A percentile compares a stretch with the other conserved stretches of the same genome.
phyloP scores from a whole-genome alignment of 2,113 vertebrate genomes.

The Lepus europaeus region DNA sequence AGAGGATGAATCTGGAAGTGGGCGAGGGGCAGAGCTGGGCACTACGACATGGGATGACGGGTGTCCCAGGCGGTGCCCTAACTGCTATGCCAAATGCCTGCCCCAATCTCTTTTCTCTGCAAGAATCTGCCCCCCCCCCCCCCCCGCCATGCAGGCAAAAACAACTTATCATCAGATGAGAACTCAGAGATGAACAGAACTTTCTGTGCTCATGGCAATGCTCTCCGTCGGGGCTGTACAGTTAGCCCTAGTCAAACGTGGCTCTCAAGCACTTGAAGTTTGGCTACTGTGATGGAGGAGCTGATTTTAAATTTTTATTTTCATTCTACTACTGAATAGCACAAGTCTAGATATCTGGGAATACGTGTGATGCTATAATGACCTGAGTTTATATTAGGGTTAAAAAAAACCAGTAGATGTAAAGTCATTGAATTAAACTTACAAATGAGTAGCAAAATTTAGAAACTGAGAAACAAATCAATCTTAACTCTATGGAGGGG shows the following conservation, averaged over 20 bases:
- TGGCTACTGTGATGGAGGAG: not conserved
- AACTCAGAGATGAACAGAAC: too few species aligned
- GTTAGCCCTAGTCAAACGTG: not conserved
- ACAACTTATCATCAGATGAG: too few species aligned
- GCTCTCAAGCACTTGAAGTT: not conserved
- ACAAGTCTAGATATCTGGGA: not conserved
- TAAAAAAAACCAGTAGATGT: not conserved
- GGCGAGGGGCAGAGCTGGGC: too few species aligned
- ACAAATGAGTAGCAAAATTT: not conserved
- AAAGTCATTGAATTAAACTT: conserved; percentile 18
- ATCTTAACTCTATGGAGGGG: not conserved
- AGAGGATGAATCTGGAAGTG: too few species aligned
- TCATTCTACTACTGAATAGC: not conserved
- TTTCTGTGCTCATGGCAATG: too few species aligned
- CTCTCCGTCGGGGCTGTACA: not conserved
- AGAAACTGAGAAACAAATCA: not conserved
- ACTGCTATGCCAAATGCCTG: too few species aligned
- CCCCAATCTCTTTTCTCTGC: too few species aligned
- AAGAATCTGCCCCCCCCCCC: too few species aligned
- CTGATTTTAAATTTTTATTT: not conserved
- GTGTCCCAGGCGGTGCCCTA: too few species aligned
- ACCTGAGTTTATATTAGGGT: not conserved
- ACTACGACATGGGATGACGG: too few species aligned
- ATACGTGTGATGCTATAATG: not conserved
- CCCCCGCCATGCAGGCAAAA: too few species aligned